These are phyloP conservation scores for Pantelozetes paolii DNA, from an alignment of 2,888 invertebrate species.

Conservation along the genomic window DNA sequence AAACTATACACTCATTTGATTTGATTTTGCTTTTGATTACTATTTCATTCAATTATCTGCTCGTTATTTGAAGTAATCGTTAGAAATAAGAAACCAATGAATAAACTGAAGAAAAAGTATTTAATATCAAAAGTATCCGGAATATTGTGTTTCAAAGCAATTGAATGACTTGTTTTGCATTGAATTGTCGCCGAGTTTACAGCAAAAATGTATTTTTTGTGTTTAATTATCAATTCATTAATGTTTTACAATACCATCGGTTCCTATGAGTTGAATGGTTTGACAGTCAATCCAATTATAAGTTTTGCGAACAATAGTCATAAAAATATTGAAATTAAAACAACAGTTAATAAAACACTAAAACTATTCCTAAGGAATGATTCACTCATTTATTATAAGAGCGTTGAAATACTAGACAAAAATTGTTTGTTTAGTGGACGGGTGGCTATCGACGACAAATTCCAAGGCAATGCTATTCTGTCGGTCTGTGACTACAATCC, in stretches of 20 bases:
- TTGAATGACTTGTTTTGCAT: too few relatives aligned
- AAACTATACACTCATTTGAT: background rate
- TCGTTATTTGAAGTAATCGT: background rate
- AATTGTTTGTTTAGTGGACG: slow-evolving; percentile 3
- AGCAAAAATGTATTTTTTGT: too few relatives aligned
- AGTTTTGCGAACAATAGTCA: background rate
- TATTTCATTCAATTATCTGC: background rate
- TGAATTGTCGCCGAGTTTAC: too few relatives aligned
- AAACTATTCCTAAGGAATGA: background rate
- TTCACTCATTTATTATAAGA: background rate
- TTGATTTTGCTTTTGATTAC: background rate
- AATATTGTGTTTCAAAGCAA: too few relatives aligned
- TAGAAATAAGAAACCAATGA: too few relatives aligned
- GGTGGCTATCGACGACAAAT: background rate
- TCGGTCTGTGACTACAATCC: background rate
- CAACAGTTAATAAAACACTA: background rate
- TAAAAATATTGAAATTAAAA: background rate
- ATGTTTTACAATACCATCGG: too few relatives aligned
- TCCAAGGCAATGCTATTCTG: background rate
- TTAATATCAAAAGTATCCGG: too few relatives aligned
- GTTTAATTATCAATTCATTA: too few relatives aligned
- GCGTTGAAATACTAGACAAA: slow-evolving; percentile 1
- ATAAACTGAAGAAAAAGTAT: too few relatives aligned
- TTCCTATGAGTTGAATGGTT: too few relatives aligned
- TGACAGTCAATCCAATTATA: background rate